phyloP scores from a whole-genome alignment of 1,140 invertebrate genomes.

The Onthophagus taurus region DNA sequence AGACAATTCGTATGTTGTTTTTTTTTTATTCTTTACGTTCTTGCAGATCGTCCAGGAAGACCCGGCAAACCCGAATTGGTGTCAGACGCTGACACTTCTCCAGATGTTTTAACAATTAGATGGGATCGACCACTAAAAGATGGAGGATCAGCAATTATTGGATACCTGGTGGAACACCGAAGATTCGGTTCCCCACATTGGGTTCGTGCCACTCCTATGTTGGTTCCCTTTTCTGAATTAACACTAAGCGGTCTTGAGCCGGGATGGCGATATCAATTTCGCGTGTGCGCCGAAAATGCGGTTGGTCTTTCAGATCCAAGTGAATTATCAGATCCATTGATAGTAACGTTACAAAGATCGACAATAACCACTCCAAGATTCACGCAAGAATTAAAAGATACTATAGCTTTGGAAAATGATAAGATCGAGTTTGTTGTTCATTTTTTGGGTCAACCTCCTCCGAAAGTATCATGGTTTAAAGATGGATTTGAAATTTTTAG shows the following conservation, averaged over 20 bases:
- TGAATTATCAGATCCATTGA: conserved; percentile 66
- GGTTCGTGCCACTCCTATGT: conserved; percentile 61
- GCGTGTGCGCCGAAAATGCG: conserved; percentile 78
- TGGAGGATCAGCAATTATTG: conserved; percentile 82
- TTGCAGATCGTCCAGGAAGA: conserved; percentile 61
- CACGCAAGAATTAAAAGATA: conserved; percentile 54
- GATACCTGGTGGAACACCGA: conserved; percentile 72
- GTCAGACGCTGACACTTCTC: conserved; percentile 52
- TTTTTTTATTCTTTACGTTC: conserved; percentile 8
- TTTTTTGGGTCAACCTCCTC: conserved; percentile 71
- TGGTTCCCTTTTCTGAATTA: conserved; percentile 59
- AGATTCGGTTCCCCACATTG: conserved; percentile 65
- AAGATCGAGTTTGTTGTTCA: conserved; percentile 74
- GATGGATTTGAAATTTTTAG: conserved; percentile 80
- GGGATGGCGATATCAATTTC: conserved; percentile 81
- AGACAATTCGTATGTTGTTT: not conserved
- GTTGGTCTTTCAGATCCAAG: conserved; percentile 71
- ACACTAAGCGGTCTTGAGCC: conserved; percentile 69
- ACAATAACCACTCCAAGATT: conserved; percentile 59
- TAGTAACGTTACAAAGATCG: conserved; percentile 59
- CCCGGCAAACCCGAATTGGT: conserved; percentile 69
- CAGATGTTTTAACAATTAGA: conserved; percentile 76
- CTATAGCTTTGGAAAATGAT: conserved; percentile 63
- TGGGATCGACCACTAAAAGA: conserved; percentile 75
- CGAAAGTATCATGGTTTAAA: conserved; percentile 89